Base-by-base conservation (phyloP, 2,113 vertebrate genomes). In the Romanogobio albipinnatus region DNA sequence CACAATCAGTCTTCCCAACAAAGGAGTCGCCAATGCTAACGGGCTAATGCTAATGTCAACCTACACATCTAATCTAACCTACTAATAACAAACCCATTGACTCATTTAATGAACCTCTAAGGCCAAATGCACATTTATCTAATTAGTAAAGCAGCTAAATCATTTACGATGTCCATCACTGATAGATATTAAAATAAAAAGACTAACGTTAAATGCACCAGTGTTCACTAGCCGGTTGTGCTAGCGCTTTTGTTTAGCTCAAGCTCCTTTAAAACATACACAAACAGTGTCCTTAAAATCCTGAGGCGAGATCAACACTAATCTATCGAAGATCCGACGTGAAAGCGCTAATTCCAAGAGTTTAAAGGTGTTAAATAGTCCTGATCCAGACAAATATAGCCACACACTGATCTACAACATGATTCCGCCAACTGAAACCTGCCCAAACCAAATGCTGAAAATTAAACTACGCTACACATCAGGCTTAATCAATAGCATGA, bases 1-100 rank as follows among this genome's bases (percentile, higher is more conserved):
- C 26, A 4, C 62, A 39, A 24, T 45, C 24, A 49, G 61, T 33
- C 29, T 70, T 56, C 47, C 13, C 49, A 82, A 82, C 80, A 82
- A 82, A 82, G 80, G 29, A 82, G 29, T 36, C 33, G 80, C 49
- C 56, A 15, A 53, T 56, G 80, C 80, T 82, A 82, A 71, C 66
- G 36, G 10, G 49, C 64, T 82, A 82, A 82, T 9, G 45, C 64
- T 56, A 58, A 82, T 26, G 79, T 53, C 24, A 81, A 81, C 45
- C 79, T 68, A 68, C 61, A 68, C 79, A 17, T 66, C 61, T 64
- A 68, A 29, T 51, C 24, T 64, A 51, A 59, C 24, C 14, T 53
- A 49, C n/a, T 14, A 13, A 49, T 51, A 71, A 53, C 13, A 82
- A 82, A 56, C 64, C 17, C 62, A 43, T 58, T 9, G 64, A 71